Base-by-base conservation (phyloP, 2,797 vertebrate genomes). In the Dallia pectoralis region DNA sequence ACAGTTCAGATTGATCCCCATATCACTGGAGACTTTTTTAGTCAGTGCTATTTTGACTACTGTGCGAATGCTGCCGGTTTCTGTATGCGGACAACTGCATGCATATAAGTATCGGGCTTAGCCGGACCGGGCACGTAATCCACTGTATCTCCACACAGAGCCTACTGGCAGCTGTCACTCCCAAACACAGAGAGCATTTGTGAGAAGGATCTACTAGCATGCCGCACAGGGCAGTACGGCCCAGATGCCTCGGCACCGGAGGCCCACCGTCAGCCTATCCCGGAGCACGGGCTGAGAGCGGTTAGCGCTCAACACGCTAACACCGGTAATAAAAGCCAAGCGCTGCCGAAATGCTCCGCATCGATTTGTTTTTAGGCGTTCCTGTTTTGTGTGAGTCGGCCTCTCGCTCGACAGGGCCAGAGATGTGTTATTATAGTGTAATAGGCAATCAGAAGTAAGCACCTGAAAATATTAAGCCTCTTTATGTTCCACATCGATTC, bases 401-500 rank as follows among this genome's bases (percentile, higher is more conserved):
- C 83, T 88, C 84, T 76, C 85, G 85, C 83, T 87, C 79, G 85
- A 67, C 56, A 75, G 14, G 79, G 79, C 84, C 83, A 79, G 75
- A 85, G 85, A 86, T 87, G 84, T 90, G 91, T 91, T 92, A 93
- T 93, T 93, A 93, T 91, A 87, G 84, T 87, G 91, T 92, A 93
- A 93, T 91, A 87, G 89, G 88, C 91, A 92, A 91, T 93, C 93
- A 93, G 89, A 67, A 72, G 71, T 77, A 69, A 88, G 89, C 87
- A 91, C 88, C 91, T 85, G 85, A 90, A 91, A 88, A 92, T 87
- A 91, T 92, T 92, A 93, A 86, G 84, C 84, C 86, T 90, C 84
- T 91, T 92, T 90, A 90, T 92, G 89, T 86, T 89, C 89, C 86
- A 74, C 89, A 93, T 93, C 89, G 92, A 93, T 93, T 92, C 83